Evolutionary conservation across 1,140 invertebrate species (phyloP), one percentile per base, ranked within the genome.

Genomic region (Rhyacophila brunnea): DNA sequence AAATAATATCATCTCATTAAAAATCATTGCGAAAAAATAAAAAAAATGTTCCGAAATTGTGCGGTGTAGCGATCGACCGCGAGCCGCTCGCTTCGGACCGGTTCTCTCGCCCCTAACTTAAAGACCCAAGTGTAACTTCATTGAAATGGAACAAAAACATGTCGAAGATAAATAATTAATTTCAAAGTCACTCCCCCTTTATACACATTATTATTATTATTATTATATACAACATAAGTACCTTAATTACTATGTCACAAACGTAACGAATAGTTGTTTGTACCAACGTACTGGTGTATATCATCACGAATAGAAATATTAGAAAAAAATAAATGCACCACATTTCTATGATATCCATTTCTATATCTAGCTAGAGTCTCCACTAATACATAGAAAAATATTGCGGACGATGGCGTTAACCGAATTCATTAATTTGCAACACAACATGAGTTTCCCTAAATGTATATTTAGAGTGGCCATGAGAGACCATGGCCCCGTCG

Each of bases 281-380:
- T 56, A 62, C 52, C 60, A 57, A 62, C 53, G 34, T 52, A 53
- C 40, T 55, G 45, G 59, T 55, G 52, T 56, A 50, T 54, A 60
- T 55, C 46, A 48, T 61, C 52, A 61, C 59, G 46, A 56, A 58
- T 51, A 52, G 46, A 47, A 46, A 62, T 52, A 52, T 56, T 53
- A 53, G 49, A n/a, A 18, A 56, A 36, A 56, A 28, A 51, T 54
- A 54, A 50, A 40, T 59, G 56, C 56, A 59, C 55, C 55, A 52
- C 56, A 55, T 64, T 60, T 60, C 53, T 60, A 51, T 57, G 54
- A 65, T 58, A 65, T 65, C 38, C 59, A 58, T 65, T 58, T 58
- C 45, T 53, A 48, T 64, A 59, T 58, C 51, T 58, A 60, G 45
- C 42, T 64, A 60, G 58, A 45, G 60, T 57, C 52, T 54, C 58